A percentile compares a stretch with the other conserved stretches of the same genome.
phyloP scores from a whole-genome alignment of 2,113 vertebrate genomes.

The Chaetodon trifascialis region DNA sequence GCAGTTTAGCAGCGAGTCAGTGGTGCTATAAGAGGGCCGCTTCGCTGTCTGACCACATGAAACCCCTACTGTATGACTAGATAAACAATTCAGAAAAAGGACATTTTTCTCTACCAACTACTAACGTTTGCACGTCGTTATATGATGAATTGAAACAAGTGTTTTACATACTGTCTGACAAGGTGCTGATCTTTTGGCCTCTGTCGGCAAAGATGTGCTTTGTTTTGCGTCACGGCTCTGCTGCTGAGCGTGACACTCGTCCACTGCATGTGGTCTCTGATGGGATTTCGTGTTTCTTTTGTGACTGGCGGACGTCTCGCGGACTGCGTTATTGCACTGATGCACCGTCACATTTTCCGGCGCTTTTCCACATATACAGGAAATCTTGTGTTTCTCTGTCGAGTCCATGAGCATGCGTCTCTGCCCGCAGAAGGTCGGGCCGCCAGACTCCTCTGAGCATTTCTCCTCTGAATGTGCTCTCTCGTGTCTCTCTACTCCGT shows the following conservation, averaged over 20 bases:
- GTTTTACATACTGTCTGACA: slow-evolving; percentile 57
- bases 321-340: slow-evolving; percentile 39
- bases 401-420: not conserved
- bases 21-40: not conserved
- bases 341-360: slow-evolving; percentile 24
- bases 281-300: slow-evolving; percentile 24
- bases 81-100: not conserved
- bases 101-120: not conserved
- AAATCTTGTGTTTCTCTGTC: slow-evolving; percentile 46
- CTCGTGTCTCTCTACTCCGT: not conserved
- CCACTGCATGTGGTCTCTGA: slow-evolving; percentile 2
- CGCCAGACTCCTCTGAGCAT: slow-evolving; percentile 13
- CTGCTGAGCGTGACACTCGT: slow-evolving; percentile 9
- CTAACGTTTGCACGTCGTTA: not conserved
- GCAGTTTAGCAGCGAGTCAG: not conserved
- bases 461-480: slow-evolving; percentile 7
- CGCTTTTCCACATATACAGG: not conserved
- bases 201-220: slow-evolving; percentile 53
- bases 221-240: slow-evolving; percentile 29
- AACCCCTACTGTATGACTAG: not conserved
- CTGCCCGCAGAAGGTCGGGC: not conserved
- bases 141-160: not conserved
- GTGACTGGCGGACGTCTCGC: slow-evolving; percentile 14
- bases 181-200: slow-evolving; percentile 47
- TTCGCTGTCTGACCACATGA: not conserved